Evolutionary conservation across 2,888 invertebrate genomes (phyloP), one percentile per base, ranked within the genome.

Genomic region (Anthrax anthrax): DNA sequence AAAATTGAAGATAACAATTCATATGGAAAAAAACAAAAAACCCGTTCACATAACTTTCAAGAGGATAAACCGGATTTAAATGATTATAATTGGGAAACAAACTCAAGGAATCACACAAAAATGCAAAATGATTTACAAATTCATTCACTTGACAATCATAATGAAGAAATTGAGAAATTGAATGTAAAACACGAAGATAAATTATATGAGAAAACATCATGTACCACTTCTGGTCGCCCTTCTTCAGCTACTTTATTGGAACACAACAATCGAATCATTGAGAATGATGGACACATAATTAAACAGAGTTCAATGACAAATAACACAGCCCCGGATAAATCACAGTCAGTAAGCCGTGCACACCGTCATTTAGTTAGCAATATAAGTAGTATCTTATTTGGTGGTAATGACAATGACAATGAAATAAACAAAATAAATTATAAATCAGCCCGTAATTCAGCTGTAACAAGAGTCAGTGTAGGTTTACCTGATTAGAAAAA

Each of bases 381-480:
- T 43, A 46, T 46, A 17, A 39, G 18, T 9, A 32, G 29, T 12
- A 51, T 52, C 18, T 49, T 47, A 23, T 47, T 46, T n/a, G 47
- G 47, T 27, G 47, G 47, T 36, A 37, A 46, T 43, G 49, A 48
- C 38, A 42, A 47, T 47, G 43, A 47, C 34, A 37, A 27, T 45
- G 44, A 45, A 40, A n/a, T 36, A 14, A 39, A 34, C 18, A 23
- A 40, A 5, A 36, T 4, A 34, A 18, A 39, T 34, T 34, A 18
- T 23, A 45, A 39, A 23, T 23, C 32, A n/a, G 50, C 52, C 19
- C 49, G 54, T 14, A 51, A 50, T 27, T 52, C 52, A 39, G 54
- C 54, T 34, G 52, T 50, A 32, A 37, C 36, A 18, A 49, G 52
- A 42, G 51, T 52, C n/a, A 50, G 51, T 23, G 52, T 52, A 36